A percentile compares a stretch with the other conserved stretches of the same genome.
Evolutionary conservation across 2,113 vertebrate species (phyloP).

Genomic region (Antechinus flavipes): DNA sequence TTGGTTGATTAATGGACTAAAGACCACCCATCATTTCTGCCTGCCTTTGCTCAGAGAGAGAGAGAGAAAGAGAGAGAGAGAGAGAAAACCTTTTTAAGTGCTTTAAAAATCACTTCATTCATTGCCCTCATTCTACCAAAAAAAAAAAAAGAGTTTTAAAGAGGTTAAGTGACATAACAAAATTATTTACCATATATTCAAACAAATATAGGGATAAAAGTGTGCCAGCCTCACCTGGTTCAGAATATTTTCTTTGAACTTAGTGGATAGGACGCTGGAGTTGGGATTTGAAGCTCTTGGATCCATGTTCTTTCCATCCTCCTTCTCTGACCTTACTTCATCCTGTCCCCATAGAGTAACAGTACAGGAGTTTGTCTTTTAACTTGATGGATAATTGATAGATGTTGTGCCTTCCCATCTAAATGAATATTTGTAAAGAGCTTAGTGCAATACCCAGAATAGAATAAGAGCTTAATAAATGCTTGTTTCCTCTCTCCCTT

Average conservation of each 20-base stretch:
- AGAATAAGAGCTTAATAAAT: not conserved
- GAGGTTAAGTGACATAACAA: not conserved
- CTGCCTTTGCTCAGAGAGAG: not conserved
- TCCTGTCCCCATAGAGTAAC: not conserved
- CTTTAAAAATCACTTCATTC: not conserved
- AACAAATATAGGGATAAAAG: slow-evolving; percentile 2
- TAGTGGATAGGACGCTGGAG: too few species aligned
- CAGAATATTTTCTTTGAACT: too few species aligned
- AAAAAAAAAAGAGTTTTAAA: not conserved
- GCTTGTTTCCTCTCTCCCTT: not conserved
- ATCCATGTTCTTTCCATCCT: not conserved
- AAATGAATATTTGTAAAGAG: not conserved
- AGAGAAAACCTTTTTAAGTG: not conserved
- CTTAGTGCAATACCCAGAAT: not conserved
- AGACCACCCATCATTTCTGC: not conserved
- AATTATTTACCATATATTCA: not conserved
- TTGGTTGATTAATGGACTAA: not conserved
- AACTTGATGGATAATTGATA: not conserved
- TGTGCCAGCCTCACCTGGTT: too few species aligned
- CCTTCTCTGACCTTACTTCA: not conserved
- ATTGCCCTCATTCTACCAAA: not conserved
- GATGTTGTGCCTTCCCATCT: not conserved
- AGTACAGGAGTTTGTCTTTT: not conserved
- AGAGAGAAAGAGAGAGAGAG: too few species aligned
- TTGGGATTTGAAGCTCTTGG: not conserved